Base-by-base conservation (phyloP, 2,797 vertebrate species). In the Chiloscyllium punctatum region DNA sequence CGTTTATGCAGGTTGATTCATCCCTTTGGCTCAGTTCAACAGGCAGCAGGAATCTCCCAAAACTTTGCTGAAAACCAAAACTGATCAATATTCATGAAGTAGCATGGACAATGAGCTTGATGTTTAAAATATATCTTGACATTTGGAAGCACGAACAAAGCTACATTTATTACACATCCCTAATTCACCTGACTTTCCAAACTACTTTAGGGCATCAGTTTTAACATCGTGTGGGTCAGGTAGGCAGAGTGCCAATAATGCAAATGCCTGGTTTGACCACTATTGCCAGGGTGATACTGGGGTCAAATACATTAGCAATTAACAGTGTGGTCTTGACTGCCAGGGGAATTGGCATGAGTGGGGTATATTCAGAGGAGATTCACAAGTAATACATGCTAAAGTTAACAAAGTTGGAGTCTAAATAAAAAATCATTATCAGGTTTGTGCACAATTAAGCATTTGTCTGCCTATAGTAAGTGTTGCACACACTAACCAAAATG, bases 21-120 rank as follows among this genome's bases (percentile, higher is more conserved):
- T 92, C 95, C 71, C 4, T 95, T 95, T 33, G 37, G n/a, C 2
- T 16, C 3, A 23, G 71, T 1, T n/a, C 9, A 11, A 1, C 3
- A 7, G 66, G 71, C 82, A 37, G 0, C 1, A 7, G 0, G 0
- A 0, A 0, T 57, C 6, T 0, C 42, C 62, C 96, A 15, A 6
- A 94, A 69, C 68, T 33, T 96, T 97, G 27, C 48, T n/a, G 16
- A 57, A 48, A 48, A 48, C 42, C 42, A 48, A 48, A 48, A 92
- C 33, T 23, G 18, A 30, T 15, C 30, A 21, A n/a, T 57, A 90
- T 57, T 57, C 51, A 88, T 90, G 48, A 6, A 42, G 21, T 42
- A 48, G 42, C 82, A 84, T 84, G 79, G 37, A 84, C n/a, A 82
- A 82, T 1, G 7, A 92, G 27, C n/a, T 0, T 23, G 9, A 2